Evolutionary conservation across 2,888 invertebrate species (phyloP), one percentile per base, ranked within the genome.

Genomic region (Lypha dubia): DNA sequence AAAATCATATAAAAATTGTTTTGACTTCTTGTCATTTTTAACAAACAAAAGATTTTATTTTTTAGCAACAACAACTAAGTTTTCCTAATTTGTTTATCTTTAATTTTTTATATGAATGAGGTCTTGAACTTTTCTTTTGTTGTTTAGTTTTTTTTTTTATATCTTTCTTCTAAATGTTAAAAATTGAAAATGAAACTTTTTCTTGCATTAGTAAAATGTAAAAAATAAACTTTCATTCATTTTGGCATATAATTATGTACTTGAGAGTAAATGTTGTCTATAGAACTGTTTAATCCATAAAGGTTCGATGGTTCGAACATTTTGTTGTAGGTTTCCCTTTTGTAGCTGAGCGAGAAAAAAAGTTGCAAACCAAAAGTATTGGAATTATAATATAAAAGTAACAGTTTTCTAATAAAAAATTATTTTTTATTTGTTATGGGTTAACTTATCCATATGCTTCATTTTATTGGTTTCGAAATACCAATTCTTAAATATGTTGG

Each of bases 71-170:
- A 73, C 68, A n/a, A n/a, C n/a, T n/a, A 73, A 60, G 74, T 81
- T 84, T 28, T 77, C 67, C 84, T 84, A 81, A 84, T 84, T 84
- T 84, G 84, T 84, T 84, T 81, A 81, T 77, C 68, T 84, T 84
- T 77, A 84, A 80, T 80, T 79, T 81, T 81, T 56, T 62, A 58
- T 76, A 70, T 77, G 58, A 75, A 67, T 56, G 62, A 77, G 84
- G 81, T 84, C 84, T 49, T 77, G 84, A 84, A 84, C 84, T 84
- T 81, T 77, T 68, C 77, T 81, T 84, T 84, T 58, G 70, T 32
- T 67, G 68, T 56, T 49, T 53, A 28, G 20, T 15, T 46, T 44
- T 5, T 0, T 41, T 65, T 38, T 58, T 58, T 44, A n/a, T n/a
- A n/a, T 44, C 20, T 20, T 24, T 2, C 51, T 58, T 56, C 56